Evolutionary conservation across 1,140 invertebrate species (phyloP).

Genomic region (Penaeus chinensis): DNA sequence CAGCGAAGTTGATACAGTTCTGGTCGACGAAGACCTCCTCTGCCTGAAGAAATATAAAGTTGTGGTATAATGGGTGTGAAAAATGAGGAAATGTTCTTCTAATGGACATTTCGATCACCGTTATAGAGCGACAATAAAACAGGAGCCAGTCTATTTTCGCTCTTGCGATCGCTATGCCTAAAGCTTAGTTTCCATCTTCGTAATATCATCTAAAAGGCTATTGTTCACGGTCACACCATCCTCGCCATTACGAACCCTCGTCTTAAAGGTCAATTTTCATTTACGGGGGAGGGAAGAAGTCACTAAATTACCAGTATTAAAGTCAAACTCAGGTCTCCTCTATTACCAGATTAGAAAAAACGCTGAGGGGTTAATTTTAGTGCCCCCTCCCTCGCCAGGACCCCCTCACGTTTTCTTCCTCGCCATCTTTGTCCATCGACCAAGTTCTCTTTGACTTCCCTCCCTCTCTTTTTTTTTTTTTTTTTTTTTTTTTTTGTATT

Average conservation of each 20-base stretch:
- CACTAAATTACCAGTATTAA: slow-evolving; percentile 47
- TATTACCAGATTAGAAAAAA: slow-evolving; percentile 37
- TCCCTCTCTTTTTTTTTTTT: background rate
- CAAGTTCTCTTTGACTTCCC: too few species aligned
- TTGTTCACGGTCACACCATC: slow-evolving; percentile 10
- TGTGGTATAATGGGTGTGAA: slow-evolving; percentile 39
- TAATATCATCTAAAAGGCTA: slow-evolving; percentile 27
- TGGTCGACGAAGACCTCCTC: background rate
- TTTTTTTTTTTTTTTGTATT: background rate
- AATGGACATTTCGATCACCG: slow-evolving; percentile 44
- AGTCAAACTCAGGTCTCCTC: slow-evolving; percentile 37
- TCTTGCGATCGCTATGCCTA: slow-evolving; percentile 18
- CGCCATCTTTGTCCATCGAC: background rate
- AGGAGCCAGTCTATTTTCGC: background rate
- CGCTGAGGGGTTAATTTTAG: slow-evolving; percentile 34
- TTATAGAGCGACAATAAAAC: slow-evolving; percentile 26
- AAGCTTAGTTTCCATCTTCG: slow-evolving; percentile 11
- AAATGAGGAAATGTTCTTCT: slow-evolving; percentile 40
- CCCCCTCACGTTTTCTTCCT: slow-evolving; percentile 16
- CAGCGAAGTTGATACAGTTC: background rate
- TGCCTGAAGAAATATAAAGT: slow-evolving; percentile 26
- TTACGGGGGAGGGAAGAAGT: background rate
- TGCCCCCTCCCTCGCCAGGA: background rate
- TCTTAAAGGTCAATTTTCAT: background rate
- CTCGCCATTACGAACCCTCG: background rate